Conservation (phyloP, 2,888 invertebrate genomes). For the Eretmocerus hayati region DNA sequence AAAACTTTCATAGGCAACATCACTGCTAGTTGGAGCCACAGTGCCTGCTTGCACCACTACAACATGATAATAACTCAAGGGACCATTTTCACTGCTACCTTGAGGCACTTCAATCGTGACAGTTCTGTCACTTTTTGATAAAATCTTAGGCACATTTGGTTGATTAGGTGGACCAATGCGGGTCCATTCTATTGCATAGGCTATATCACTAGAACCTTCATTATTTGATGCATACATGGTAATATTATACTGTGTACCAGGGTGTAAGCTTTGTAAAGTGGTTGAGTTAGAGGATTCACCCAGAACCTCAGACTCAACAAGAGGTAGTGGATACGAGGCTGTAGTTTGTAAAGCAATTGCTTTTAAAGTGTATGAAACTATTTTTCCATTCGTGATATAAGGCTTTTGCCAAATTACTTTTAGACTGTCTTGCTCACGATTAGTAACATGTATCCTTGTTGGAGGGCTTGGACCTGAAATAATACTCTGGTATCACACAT, state of each 20-base stretch:
- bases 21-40: constrained; percentile 56
- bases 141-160: constrained; percentile 62
- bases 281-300: constrained; percentile 39
- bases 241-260: constrained; percentile 70
- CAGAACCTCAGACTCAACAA: constrained; percentile 36
- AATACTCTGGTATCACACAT: too few species aligned
- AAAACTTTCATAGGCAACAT: constrained; percentile 54
- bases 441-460: constrained; percentile 50
- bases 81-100: constrained; percentile 70
- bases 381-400: constrained; percentile 47
- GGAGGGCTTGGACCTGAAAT: constrained; percentile 63
- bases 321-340: constrained; percentile 32
- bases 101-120: constrained; percentile 63
- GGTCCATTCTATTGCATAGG: constrained; percentile 58
- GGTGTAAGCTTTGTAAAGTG: constrained; percentile 52
- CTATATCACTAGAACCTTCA: constrained; percentile 55
- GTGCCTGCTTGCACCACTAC: constrained; percentile 63
- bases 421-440: constrained; percentile 49
- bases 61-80: constrained; percentile 67
- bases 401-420: constrained; percentile 48
- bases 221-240: constrained; percentile 61
- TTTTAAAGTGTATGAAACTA: constrained; percentile 46
- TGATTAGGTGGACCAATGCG: constrained; percentile 60
- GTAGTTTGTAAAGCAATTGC: constrained; percentile 38
- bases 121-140: constrained; percentile 55